Conservation (phyloP, 2,113 vertebrate species). For the Odontesthes bonariensis region DNA sequence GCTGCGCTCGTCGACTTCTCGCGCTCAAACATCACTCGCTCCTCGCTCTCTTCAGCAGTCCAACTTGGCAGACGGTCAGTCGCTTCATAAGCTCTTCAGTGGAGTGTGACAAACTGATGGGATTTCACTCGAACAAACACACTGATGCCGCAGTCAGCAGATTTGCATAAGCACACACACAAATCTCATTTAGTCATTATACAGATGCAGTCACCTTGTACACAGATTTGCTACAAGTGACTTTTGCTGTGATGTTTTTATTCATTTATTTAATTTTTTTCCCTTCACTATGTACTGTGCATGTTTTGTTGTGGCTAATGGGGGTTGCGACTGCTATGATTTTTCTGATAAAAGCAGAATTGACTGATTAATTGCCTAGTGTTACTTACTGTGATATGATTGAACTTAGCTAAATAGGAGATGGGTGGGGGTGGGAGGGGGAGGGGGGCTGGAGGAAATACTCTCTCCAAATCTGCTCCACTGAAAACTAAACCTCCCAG, state of each 20-base stretch:
- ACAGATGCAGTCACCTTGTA: slow-evolving; percentile 26
- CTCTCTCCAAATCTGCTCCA: slow-evolving; percentile 57
- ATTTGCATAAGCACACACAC: slow-evolving; percentile 64
- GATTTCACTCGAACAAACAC: slow-evolving; percentile 67
- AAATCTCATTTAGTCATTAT: slow-evolving; percentile 20
- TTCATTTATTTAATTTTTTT: background rate
- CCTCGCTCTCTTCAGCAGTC: slow-evolving; percentile 45
- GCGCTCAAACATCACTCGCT: slow-evolving; percentile 48
- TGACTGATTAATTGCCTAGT: slow-evolving; percentile 16
- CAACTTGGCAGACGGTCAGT: slow-evolving; percentile 58
- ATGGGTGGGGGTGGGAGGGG: background rate
- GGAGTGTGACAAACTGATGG: slow-evolving; percentile 50
- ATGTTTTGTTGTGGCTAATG: slow-evolving; percentile 64
- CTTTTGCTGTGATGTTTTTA: slow-evolving; percentile 23
- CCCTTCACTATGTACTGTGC: slow-evolving; percentile 40
- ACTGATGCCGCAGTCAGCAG: slow-evolving; percentile 40
- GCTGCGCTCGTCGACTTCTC: slow-evolving; percentile 50
- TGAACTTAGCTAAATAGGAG: slow-evolving; percentile 41
- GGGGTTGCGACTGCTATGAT: slow-evolving; percentile 33
- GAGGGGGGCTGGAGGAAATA: slow-evolving; percentile 54
- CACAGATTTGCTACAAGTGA: slow-evolving; percentile 38
- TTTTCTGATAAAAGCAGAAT: slow-evolving; percentile 44
- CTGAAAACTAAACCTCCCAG: slow-evolving; percentile 21
- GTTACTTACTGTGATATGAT: slow-evolving; percentile 22
- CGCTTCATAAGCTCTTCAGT: slow-evolving; percentile 46